Evolutionary conservation across 1,140 invertebrate genomes (phyloP).

Genomic region (Saccostrea cuccullata): DNA sequence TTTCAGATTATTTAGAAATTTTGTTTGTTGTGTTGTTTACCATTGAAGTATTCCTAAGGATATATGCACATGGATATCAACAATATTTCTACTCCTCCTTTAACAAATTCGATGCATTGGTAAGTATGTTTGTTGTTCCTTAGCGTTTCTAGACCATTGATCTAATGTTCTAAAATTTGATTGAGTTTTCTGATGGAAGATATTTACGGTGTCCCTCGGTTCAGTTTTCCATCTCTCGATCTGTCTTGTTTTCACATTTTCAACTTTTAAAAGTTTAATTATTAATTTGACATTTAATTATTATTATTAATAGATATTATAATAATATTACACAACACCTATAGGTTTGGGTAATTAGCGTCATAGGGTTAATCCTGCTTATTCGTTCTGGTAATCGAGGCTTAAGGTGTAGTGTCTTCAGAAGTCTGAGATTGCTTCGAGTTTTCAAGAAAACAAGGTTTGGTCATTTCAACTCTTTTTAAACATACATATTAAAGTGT

Average conservation of each 20-base stretch:
- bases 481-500: too few species aligned
- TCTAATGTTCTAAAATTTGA: too few species aligned
- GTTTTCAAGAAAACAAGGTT: slow-evolving; percentile 12
- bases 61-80: neutral
- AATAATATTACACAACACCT: neutral
- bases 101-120: neutral
- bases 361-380: neutral
- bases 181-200: too few species aligned
- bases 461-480: neutral
- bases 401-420: slow-evolving; percentile 5
- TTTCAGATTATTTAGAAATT: neutral
- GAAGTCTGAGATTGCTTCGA: neutral
- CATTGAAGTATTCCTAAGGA: neutral
- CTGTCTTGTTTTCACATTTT: too few species aligned
- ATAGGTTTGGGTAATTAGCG: neutral
- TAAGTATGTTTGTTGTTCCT: neutral
- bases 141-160: neutral
- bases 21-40: neutral
- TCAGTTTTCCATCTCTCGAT: too few species aligned
- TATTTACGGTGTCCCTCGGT: too few species aligned
- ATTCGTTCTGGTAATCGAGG: neutral
- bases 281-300: too few species aligned
- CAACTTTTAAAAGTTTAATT: too few species aligned
- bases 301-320: too few species aligned
- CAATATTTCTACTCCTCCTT: neutral